A percentile compares a stretch with the other conserved stretches of the same genome.
Conservation (phyloP, 2,888 invertebrate species). For the Carpatolechia fugitivella region DNA sequence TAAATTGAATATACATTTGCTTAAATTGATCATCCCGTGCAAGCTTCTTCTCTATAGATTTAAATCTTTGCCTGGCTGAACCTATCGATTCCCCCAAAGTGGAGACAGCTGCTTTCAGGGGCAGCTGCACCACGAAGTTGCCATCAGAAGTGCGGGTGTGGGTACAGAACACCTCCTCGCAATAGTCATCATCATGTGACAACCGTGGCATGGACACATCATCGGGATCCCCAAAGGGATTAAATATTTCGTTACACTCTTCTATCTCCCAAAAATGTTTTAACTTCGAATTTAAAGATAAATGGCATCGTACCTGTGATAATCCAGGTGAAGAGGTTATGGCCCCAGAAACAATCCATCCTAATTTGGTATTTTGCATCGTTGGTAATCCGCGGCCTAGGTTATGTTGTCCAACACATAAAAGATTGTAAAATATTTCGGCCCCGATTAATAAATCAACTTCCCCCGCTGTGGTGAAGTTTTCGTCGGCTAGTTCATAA, state of each 20-base stretch:
- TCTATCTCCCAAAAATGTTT: not conserved
- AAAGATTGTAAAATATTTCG: not conserved
- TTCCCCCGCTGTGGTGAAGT: not conserved
- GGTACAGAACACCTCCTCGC: not conserved
- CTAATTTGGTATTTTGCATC: not conserved
- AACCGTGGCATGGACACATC: too few relatives aligned
- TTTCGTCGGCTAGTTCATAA: not conserved
- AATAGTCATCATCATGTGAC: not conserved
- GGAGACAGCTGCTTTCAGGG: not conserved
- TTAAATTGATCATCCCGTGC: not conserved
- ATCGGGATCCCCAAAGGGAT: not conserved
- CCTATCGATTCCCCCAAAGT: not conserved
- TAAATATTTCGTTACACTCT: not conserved
- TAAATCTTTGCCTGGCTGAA: not conserved
- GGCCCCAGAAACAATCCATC: not conserved
- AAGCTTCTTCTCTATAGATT: not conserved
- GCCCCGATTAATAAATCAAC: not conserved
- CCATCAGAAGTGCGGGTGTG: not conserved
- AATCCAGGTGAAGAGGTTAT: not conserved
- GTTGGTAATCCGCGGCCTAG: not conserved
- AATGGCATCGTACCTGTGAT: not conserved
- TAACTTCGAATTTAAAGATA: not conserved
- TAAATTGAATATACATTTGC: not conserved
- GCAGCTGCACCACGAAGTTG: too few relatives aligned
- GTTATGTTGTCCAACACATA: not conserved